Evolutionary conservation across 1,140 invertebrate species (phyloP), one percentile per base, ranked within the genome.

Genomic region (Dreissena rostriformis): DNA sequence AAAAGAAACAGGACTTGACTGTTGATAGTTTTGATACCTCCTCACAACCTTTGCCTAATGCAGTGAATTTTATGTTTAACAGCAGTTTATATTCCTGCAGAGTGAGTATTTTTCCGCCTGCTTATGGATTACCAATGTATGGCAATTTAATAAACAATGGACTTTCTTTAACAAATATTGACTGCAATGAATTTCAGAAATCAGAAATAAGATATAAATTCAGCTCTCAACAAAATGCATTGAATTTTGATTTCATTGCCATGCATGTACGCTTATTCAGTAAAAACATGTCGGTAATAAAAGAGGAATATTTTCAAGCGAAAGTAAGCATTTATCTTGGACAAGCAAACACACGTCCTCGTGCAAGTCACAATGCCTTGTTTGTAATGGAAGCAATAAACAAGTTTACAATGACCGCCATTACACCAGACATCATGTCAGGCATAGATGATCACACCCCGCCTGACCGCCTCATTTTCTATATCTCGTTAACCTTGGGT

Each of bases 401-500:
- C 75, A 93, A 94, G 86, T 94, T 94, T 83, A 91, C 94, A 1
- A 91, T 94, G 92, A 94, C 93, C 0, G 91, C 93, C 22, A 89
- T 94, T 53, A 92, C 92, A 0, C 87, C 91, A 0, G 87, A 91
- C 8, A 90, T 94, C 51, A 81, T 94, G 14, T 85, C 90, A 10
- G 94, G 93, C 0, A 86, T 90, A 70, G 94, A 94, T 86, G 71
- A 72, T 11, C 92, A 94, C 75, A 94, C 93, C 0, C 87, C 93
- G 0, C 51, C 90, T 24, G 92, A 93, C 19, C 85, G 90, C 29
- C 86, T 94, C 1, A 90, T 94, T 19, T 94, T 94, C 77, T 93
- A 94, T 83, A 91, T 94, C 49, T 93, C 93, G 1, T 82, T 86
- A 55, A 91, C 92, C 15, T 85, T 94, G 14, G 87, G 88, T n/a